phyloP scores from a whole-genome alignment of 2,113 vertebrate genomes.

The Peromyscus maniculatus region DNA sequence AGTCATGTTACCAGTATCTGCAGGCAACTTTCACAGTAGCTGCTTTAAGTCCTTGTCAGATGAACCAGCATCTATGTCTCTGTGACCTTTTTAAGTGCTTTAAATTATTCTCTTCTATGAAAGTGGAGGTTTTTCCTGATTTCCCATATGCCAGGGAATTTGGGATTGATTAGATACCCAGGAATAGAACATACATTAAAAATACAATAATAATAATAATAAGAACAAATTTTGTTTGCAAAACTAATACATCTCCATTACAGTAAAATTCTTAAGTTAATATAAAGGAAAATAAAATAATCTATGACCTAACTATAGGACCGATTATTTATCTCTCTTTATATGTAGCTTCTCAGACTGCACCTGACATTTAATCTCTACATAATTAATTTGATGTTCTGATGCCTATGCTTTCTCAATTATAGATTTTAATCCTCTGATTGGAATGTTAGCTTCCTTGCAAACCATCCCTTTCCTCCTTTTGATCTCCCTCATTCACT shows the following conservation, averaged over 20 bases:
- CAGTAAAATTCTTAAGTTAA: neutral
- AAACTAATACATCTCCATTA: conserved; percentile 20
- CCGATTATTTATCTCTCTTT: neutral
- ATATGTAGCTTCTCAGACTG: neutral
- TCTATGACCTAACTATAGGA: neutral
- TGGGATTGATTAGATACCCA: neutral
- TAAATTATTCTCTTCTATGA: neutral
- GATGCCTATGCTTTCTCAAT: conserved; percentile 27
- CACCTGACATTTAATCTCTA: conserved; percentile 40
- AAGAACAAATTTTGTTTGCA: neutral
- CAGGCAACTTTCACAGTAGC: neutral
- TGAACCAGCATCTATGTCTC: neutral
- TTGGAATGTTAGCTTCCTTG: neutral
- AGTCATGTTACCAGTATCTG: neutral
- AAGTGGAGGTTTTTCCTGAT: neutral
- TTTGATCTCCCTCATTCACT: neutral
- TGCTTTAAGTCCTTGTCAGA: neutral
- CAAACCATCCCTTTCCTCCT: neutral
- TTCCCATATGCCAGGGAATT: neutral
- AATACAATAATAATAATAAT: conserved; percentile 29
- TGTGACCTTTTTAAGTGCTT: neutral
- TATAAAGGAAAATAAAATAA: neutral
- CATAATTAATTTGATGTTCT: neutral
- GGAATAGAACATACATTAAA: neutral
- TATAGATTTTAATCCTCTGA: conserved; percentile 21